phyloP scores from a whole-genome alignment of 1,140 invertebrate genomes.

The Caenorhabditis inopinata region DNA sequence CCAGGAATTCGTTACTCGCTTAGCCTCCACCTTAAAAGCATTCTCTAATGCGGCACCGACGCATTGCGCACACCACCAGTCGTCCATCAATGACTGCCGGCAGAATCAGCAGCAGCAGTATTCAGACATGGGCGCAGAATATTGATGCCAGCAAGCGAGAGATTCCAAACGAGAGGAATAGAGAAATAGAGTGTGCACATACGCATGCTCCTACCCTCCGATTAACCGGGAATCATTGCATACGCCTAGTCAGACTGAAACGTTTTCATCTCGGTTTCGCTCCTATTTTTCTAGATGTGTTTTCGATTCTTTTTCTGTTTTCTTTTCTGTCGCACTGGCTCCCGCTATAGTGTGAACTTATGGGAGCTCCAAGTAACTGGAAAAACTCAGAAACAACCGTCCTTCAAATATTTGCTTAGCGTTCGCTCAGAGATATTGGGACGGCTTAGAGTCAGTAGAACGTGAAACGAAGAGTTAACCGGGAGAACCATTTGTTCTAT shows the following conservation, averaged over 20 bases:
- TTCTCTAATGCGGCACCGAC: slow-evolving; percentile 18
- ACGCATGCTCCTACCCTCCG: not conserved
- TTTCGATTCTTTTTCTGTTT: no score
- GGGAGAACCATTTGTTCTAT: not conserved
- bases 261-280: not conserved
- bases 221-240: slow-evolving; percentile 3
- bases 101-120: not conserved
- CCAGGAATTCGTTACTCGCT: not conserved
- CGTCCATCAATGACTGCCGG: not conserved
- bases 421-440: not conserved
- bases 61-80: slow-evolving; percentile 17
- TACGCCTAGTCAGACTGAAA: not conserved
- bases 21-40: not conserved
- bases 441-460: not conserved
- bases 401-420: slow-evolving; percentile 1
- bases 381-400: no score
- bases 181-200: not conserved
- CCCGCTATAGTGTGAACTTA: no score
- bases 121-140: not conserved
- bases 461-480: no score
- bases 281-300: not conserved
- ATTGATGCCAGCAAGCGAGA: not conserved
- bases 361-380: no score
- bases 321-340: no score
- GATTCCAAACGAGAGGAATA: not conserved